These are phyloP conservation scores for Conus betulinus DNA, from an alignment of 1,140 invertebrate genomes.

Conservation along the genomic window DNA sequence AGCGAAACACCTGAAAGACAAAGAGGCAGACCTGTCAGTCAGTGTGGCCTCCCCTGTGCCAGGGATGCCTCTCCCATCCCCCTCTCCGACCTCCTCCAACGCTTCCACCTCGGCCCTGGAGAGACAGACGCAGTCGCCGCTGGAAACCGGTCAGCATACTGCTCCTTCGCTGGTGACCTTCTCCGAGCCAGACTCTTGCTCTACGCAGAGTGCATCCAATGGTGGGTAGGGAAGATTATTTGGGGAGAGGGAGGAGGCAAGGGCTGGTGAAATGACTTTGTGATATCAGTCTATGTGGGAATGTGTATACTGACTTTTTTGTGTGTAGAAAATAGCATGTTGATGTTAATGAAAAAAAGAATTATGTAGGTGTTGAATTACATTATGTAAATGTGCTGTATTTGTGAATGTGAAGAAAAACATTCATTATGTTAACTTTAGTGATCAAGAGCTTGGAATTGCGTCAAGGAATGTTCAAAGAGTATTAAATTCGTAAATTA, in stretches of 20 bases:
- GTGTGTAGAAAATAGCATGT: no score
- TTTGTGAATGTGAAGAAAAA: no score
- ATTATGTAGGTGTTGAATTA: no score
- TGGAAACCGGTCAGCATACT: conserved; percentile 32
- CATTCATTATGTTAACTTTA: no score
- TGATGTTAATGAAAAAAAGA: no score
- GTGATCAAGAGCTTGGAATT: no score
- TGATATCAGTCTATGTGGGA: neutral
- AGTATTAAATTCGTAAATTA: no score
- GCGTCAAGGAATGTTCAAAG: no score
- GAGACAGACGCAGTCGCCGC: conserved; percentile 51
- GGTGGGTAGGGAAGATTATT: conserved; percentile 1
- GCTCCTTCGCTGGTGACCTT: conserved; percentile 69
- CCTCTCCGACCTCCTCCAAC: conserved; percentile 25
- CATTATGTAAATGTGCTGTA: no score
- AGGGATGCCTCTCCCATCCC: conserved; percentile 31
- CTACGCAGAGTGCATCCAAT: conserved; percentile 47
- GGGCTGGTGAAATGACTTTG: neutral
- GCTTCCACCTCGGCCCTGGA: conserved; percentile 54
- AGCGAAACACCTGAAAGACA: conserved; percentile 51
- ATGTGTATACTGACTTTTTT: neutral
- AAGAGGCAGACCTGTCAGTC: conserved; percentile 47
- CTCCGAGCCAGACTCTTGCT: conserved; percentile 79
- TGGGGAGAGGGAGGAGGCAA: neutral
- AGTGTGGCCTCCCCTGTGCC: conserved; percentile 31